Evolutionary conservation across 2,113 vertebrate species (phyloP).

Genomic region (Catharus fuscescens): DNA sequence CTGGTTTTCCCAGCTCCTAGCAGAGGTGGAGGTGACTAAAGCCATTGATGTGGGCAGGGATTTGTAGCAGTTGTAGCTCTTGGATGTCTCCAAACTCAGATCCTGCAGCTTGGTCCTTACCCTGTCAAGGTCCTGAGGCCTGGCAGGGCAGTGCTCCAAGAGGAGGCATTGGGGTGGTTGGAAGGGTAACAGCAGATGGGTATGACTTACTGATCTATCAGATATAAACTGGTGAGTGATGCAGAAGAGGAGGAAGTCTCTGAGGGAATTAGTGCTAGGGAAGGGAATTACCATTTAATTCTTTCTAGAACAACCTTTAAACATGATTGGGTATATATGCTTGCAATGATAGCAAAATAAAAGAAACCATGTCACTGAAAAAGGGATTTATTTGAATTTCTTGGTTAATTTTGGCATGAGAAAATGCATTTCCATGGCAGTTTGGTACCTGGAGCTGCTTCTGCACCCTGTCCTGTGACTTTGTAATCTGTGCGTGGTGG

Average conservation of each 20-base stretch:
- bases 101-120: neutral
- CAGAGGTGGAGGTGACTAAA: neutral
- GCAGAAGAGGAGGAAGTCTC: neutral
- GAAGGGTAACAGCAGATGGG: neutral
- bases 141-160: fast-evolving
- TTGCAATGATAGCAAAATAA: neutral
- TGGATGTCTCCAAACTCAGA: neutral
- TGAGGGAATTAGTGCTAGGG: neutral
- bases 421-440: constrained; percentile 38
- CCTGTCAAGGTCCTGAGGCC: neutral
- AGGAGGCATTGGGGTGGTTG: neutral
- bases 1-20: neutral
- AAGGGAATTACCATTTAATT: constrained; percentile 31
- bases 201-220: neutral
- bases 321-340: neutral
- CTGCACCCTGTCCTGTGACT: neutral
- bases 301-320: constrained; percentile 15
- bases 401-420: constrained; percentile 26
- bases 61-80: neutral
- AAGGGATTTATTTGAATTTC: constrained; percentile 45
- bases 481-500: neutral
- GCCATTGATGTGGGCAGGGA: neutral
- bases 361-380: neutral
- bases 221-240: neutral
- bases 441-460: neutral